These are phyloP conservation scores for Grammomys surdaster DNA, from an alignment of 2,113 vertebrate genomes.

Conservation along the genomic window DNA sequence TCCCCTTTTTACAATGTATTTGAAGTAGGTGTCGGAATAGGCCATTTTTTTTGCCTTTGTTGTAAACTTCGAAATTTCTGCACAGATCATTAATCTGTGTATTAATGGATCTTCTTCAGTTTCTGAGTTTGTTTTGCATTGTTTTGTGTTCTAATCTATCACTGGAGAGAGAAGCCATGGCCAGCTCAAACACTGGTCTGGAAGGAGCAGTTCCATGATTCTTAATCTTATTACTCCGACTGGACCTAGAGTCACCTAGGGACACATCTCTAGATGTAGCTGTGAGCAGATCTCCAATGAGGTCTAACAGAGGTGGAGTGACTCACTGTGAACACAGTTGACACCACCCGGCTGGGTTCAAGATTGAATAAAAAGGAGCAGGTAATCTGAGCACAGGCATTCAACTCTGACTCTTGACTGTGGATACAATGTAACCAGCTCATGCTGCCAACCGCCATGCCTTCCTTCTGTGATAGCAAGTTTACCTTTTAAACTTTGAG, in stretches of 20 bases:
- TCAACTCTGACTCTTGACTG: not conserved
- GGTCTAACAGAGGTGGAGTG: not conserved
- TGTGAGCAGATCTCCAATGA: not conserved
- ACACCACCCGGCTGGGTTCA: not conserved
- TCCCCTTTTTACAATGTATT: not conserved
- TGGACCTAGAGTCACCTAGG: not conserved
- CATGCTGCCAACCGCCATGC: not conserved
- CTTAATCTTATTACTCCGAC: too few relatives aligned
- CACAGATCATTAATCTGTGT: not conserved
- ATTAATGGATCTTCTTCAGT: not conserved
- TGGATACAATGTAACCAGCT: not conserved
- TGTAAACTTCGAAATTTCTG: not conserved
- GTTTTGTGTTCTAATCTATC: not conserved
- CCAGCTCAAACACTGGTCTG: not conserved
- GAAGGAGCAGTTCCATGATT: not conserved
- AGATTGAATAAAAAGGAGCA: not conserved
- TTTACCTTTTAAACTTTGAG: not conserved
- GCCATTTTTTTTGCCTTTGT: not conserved
- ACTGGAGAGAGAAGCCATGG: not conserved
- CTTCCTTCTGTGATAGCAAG: not conserved
- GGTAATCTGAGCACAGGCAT: not conserved
- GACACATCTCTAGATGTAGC: not conserved
- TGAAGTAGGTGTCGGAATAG: not conserved
- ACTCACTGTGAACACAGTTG: too few relatives aligned
- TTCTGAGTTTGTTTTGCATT: not conserved